phyloP scores from a whole-genome alignment of 2,888 invertebrate genomes.

The Athetis lepigone region DNA sequence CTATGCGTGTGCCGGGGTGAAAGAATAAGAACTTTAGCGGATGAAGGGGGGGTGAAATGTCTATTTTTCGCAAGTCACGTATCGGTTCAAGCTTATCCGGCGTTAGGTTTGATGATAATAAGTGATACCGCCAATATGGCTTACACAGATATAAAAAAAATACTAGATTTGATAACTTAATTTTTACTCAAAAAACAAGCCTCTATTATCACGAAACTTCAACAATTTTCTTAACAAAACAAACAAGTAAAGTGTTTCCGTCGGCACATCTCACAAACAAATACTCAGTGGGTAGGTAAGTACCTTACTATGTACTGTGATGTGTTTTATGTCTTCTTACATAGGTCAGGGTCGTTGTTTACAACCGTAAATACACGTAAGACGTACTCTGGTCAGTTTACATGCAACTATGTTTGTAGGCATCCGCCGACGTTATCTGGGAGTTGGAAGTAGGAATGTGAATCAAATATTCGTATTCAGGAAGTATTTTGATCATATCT shows the following conservation, averaged over 20 bases:
- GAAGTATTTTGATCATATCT: background rate
- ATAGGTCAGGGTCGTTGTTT: constrained; percentile 61
- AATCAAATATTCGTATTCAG: constrained; percentile 3
- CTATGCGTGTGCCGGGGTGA: constrained; percentile 64
- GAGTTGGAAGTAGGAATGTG: background rate
- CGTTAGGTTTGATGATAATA: constrained; percentile 89
- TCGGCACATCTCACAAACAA: background rate
- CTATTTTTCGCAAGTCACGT: constrained; percentile 89
- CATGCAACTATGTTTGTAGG: constrained; percentile 33
- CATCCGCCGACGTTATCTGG: constrained; percentile 11
- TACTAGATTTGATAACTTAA: constrained; percentile 66
- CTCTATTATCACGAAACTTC: background rate
- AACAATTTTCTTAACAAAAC: background rate
- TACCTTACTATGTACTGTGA: constrained; percentile 41
- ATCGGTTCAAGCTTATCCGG: constrained; percentile 85
- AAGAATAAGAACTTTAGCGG: constrained; percentile 74
- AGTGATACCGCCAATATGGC: constrained; percentile 85
- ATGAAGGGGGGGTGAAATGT: constrained; percentile 73
- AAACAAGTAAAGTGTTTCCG: constrained; percentile 14
- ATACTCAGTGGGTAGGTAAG: constrained; percentile 9
- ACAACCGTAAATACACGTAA: constrained; percentile 49
- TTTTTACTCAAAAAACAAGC: background rate
- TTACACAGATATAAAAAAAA: constrained; percentile 56
- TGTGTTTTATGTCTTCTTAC: constrained; percentile 59
- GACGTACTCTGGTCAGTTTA: constrained; percentile 41